A percentile compares a stretch with the other conserved stretches of the same genome.
These are phyloP conservation scores for Theretra japonica DNA, from an alignment of 2,888 invertebrate genomes.

Conservation along the genomic window DNA sequence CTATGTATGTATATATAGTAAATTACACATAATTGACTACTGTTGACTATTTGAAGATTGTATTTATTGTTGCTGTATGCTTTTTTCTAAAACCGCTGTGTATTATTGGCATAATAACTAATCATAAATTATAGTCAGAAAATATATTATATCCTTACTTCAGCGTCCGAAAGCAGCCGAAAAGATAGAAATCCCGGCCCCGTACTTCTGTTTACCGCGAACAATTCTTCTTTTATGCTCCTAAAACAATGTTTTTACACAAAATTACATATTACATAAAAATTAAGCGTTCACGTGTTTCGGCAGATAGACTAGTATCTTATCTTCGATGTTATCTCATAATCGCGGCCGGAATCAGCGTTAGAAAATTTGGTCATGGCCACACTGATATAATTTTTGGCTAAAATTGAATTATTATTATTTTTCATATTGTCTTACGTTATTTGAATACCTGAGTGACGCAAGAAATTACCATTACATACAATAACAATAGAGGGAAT, in stretches of 20 bases:
- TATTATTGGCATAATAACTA: no score
- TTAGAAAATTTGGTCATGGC: not conserved
- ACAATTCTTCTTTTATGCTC: conserved; percentile 36
- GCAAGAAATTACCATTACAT: no score
- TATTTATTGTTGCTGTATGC: no score
- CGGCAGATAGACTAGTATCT: not conserved
- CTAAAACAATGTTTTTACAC: not conserved
- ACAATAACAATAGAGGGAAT: no score
- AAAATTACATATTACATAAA: conserved; percentile 2
- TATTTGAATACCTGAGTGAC: no score
- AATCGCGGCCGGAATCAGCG: conserved; percentile 8
- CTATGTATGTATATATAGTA: no score
- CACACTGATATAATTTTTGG: not conserved
- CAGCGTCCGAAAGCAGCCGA: conserved; percentile 67
- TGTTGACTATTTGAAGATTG: no score
- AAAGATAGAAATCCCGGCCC: conserved; percentile 80
- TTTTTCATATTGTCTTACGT: no score
- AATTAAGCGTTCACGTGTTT: conserved; percentile 6
- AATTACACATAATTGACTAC: no score
- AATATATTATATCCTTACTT: conserved; percentile 76
- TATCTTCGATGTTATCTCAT: conserved; percentile 4
- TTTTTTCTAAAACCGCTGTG: no score
- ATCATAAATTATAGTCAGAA: no score
- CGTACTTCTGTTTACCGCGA: conserved; percentile 73
- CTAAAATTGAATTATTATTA: not conserved